Evolutionary conservation across 2,888 invertebrate species (phyloP), one percentile per base, ranked within the genome.

Genomic region (Tipula lateralis): DNA sequence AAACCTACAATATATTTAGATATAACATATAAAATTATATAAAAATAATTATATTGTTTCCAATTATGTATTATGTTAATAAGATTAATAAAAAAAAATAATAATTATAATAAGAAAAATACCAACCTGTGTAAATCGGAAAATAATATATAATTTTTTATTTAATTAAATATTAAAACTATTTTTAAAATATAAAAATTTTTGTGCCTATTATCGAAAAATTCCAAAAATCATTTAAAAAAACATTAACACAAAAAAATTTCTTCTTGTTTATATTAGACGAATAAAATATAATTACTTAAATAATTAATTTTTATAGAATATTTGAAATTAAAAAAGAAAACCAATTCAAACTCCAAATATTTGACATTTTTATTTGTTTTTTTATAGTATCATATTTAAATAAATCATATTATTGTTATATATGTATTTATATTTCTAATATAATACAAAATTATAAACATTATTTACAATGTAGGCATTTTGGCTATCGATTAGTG

Each of bases 111-210:
- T 16, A 44, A 44, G 13, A 6, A 39, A 19, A 24, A 24, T 1
- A 7, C 6, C 66, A 66, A 66, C 66, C 66, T 66, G 19, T 66
- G 24, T 66, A 66, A 66, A 66, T 66, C 24, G 66, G 24, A 66
- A 66, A 66, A 66, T 66, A 66, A 44, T 44, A 7, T 44, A 44
- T 44, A 44, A 44, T 66, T 66, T 66, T 66, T 66, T 66, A 66
- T 66, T 66, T 24, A 66, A 66, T 66, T 66, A 66, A 66, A 66
- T 24, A 66, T 44, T n/a, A 66, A 44, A 66, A 66, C 66, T 66
- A 66, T 66, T 66, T 66, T 66, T 66, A 66, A 66, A 66, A 66
- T 66, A 66, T 66, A 66, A 66, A 66, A 66, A 66, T 66, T 66
- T 66, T 66, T 66, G 66, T 66, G 66, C 66, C 66, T 66, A 66